These are phyloP conservation scores for Drosophila pseudoobscura DNA, from an alignment of 1,140 invertebrate genomes.

Conservation along the genomic window DNA sequence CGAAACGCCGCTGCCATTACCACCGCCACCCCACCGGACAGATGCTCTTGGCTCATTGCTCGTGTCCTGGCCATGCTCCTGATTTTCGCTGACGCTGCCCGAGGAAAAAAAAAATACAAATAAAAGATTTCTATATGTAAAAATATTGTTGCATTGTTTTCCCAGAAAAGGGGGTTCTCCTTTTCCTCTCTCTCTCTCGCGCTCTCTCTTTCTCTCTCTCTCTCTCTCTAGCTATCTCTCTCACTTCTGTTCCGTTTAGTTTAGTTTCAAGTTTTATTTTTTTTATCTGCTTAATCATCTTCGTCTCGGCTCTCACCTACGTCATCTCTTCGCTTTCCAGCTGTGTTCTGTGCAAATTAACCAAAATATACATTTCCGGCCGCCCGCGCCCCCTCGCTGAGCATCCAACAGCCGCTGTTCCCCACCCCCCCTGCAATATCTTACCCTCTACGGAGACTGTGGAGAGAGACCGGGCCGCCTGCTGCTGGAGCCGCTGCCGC, in stretches of 20 bases:
- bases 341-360: constrained; percentile 80
- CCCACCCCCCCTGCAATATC: constrained; percentile 27
- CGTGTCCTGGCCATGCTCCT: neutral
- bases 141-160: no score
- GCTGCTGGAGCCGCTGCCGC: constrained; percentile 30
- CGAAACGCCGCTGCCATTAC: constrained; percentile 25
- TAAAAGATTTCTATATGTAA: no score
- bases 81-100: constrained; percentile 14
- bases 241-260: constrained; percentile 3
- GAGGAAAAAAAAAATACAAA: no score
- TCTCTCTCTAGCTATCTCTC: constrained; percentile 10
- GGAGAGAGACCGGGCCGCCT: constrained; percentile 32
- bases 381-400: constrained; percentile 39
- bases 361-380: constrained; percentile 80
- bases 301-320: constrained; percentile 55
- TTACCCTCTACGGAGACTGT: constrained; percentile 20
- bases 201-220: constrained; percentile 17
- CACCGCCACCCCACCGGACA: constrained; percentile 36
- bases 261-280: constrained; percentile 15
- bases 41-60: constrained; percentile 32
- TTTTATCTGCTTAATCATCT: constrained; percentile 48
- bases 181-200: constrained; percentile 14
- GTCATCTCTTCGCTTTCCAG: constrained; percentile 78
- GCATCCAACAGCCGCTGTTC: constrained; percentile 24
- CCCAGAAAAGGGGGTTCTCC: constrained; percentile 8